phyloP scores from a whole-genome alignment of 2,113 vertebrate genomes.

The Erythrolamprus reginae region DNA sequence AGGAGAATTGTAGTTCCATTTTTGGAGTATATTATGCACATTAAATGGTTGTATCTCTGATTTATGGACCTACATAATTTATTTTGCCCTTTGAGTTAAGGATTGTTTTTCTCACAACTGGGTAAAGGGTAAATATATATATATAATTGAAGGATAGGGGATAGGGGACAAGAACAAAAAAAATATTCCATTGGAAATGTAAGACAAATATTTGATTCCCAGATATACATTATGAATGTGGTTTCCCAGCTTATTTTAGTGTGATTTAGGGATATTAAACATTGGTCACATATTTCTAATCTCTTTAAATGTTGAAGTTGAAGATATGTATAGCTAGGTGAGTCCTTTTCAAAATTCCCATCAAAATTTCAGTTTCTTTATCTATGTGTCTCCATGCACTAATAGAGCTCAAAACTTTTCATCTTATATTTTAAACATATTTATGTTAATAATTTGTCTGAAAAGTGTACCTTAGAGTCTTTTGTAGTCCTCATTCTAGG shows the following conservation, averaged over 20 bases:
- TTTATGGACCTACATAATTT: conserved; percentile 1
- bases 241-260: neutral
- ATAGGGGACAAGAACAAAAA: neutral
- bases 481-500: neutral
- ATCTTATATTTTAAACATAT: neutral
- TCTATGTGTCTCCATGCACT: neutral
- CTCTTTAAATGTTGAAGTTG: neutral
- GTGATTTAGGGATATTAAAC: neutral
- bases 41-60: neutral
- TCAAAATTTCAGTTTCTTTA: neutral
- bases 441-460: neutral
- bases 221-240: neutral
- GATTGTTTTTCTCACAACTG: neutral
- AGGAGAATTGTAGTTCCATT: neutral
- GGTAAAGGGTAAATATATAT: neutral
- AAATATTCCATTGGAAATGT: neutral
- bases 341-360: neutral
- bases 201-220: neutral
- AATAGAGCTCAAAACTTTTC: neutral
- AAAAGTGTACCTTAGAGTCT: neutral
- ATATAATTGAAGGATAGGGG: neutral
- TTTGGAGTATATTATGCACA: neutral
- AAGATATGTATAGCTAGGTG: neutral
- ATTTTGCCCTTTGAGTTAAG: neutral
- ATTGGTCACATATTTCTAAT: neutral